These are phyloP conservation scores for Bombus fervidus DNA, from an alignment of 1,140 invertebrate genomes.

Conservation along the genomic window DNA sequence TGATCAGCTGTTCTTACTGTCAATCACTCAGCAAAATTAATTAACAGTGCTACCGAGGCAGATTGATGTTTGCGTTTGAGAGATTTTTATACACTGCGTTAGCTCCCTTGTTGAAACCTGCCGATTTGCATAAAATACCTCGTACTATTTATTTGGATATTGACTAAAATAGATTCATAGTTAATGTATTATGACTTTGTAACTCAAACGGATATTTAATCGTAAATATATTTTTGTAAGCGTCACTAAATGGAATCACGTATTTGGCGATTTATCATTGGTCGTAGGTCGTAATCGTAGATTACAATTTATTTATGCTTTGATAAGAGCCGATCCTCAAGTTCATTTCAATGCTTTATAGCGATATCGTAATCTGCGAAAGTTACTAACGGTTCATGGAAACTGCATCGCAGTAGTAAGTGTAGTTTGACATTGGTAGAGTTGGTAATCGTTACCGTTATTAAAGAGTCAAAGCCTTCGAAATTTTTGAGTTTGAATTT, in stretches of 20 bases:
- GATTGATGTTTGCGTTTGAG: neutral
- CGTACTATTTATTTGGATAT: slow-evolving; percentile 9
- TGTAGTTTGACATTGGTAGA: neutral
- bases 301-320: slow-evolving; percentile 57
- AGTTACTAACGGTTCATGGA: slow-evolving; percentile 4
- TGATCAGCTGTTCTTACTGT: slow-evolving; percentile 53
- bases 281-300: slow-evolving; percentile 20
- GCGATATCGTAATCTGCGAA: neutral
- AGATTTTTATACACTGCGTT: neutral
- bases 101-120: neutral
- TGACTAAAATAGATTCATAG: neutral
- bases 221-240: slow-evolving; percentile 29
- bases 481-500: slow-evolving; percentile 19
- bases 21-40: slow-evolving; percentile 11
- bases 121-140: neutral
- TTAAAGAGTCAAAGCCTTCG: neutral
- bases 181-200: neutral
- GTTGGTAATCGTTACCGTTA: neutral
- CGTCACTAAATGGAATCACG: slow-evolving; percentile 36
- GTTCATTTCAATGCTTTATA: neutral
- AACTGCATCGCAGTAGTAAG: neutral
- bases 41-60: slow-evolving; percentile 36
- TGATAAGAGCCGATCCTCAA: slow-evolving; percentile 34
- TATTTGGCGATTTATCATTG: slow-evolving; percentile 64
- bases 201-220: slow-evolving; percentile 35